Base-by-base conservation (phyloP, 2,113 vertebrate species). In the Chloropsis hardwickii region DNA sequence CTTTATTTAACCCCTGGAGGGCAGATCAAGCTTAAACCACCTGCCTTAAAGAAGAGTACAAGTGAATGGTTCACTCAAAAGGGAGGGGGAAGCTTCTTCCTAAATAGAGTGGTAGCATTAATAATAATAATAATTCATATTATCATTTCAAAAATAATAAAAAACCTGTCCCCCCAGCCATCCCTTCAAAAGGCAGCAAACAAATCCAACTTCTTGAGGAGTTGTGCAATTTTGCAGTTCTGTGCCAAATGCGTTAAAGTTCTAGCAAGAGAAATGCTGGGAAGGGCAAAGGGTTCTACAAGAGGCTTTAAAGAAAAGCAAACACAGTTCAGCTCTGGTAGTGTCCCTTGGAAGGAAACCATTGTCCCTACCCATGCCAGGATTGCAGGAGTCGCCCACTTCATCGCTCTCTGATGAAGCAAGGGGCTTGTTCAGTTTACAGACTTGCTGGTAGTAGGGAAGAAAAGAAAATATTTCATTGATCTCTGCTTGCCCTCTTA, bases 401-500 rank as follows among this genome's bases (percentile, higher is more conserved):
- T 31, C 1, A 0, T 29, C 0, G 0, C 39, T 58, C 28, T 64
- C 27, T 39, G 29, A 1, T 37, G n/a, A 37, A 57, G 37, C 4
- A 20, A 45, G 69, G 56, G 35, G 24, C 47, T 80, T 66, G 18
- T 44, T 71, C 0, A 6, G 5, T 47, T 76, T 47, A 4, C 27
- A 48, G 39, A 37, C 9, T 29, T 27, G n/a, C 56, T 28, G 86
- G 23, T 14, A 58, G 56, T 31, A n/a, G 47, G 76, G 62, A 69
- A 92, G 69, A n/a, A 86, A 67, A 72, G 5, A 79, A 81, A 89
- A 94, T 1, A 12, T 92, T 94, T 90, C 51, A 37, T 53, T 96
- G 94, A 94, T 97, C 88, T 93, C 93, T 88, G 92, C 81, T 90
- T 96, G 85, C 83, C 88, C 90, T 95, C 89, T 94, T 56, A 50